Conservation (phyloP, 2,888 invertebrate species). For the Stenoptilia bipunctidactyla region DNA sequence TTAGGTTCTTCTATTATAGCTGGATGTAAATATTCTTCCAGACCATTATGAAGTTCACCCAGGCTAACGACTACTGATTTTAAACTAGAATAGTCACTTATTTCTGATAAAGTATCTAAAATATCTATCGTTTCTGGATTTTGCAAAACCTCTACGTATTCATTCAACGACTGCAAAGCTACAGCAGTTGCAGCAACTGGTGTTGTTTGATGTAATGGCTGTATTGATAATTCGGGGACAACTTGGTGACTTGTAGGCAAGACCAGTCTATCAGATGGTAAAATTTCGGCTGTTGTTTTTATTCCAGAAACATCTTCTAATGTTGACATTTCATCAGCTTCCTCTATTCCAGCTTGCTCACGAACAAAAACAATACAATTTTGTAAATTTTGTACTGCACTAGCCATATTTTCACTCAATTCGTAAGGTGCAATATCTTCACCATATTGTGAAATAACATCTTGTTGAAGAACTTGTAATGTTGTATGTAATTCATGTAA, state of each 20-base stretch:
- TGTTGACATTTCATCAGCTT: constrained; percentile 64
- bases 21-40: constrained; percentile 49
- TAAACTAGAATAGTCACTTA: constrained; percentile 41
- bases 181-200: constrained; percentile 35
- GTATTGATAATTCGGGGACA: constrained; percentile 23
- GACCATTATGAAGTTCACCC: constrained; percentile 34
- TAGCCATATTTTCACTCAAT: constrained; percentile 38
- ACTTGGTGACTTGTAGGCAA: constrained; percentile 36
- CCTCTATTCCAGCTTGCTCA: constrained; percentile 59
- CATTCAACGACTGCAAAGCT: constrained; percentile 39
- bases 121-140: constrained; percentile 41
- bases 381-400: constrained; percentile 45
- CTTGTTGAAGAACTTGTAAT: constrained; percentile 54
- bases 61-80: constrained; percentile 38
- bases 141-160: constrained; percentile 41
- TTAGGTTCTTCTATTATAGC: constrained; percentile 37
- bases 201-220: constrained; percentile 21
- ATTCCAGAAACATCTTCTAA: constrained; percentile 71
- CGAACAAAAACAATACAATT: constrained; percentile 58
- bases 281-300: constrained; percentile 65
- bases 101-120: constrained; percentile 43
- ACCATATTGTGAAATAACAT: constrained; percentile 49
- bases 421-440: constrained; percentile 34
- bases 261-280: constrained; percentile 40
- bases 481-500: constrained; percentile 52